phyloP scores from a whole-genome alignment of 2,888 invertebrate species.

The Caenorhabditis doughertyi region DNA sequence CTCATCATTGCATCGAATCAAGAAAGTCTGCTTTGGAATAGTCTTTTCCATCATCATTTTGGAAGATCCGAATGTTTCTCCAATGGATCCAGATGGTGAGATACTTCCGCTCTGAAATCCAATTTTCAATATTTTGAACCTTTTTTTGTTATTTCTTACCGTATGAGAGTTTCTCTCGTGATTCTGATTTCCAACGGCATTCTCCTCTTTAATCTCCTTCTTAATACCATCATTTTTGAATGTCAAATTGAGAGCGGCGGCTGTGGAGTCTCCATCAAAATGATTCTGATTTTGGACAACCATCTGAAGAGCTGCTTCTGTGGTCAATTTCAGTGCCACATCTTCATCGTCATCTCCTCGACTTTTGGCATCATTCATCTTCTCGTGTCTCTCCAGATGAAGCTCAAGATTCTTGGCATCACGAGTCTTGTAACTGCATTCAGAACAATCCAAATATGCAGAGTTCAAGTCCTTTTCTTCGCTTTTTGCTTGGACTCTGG shows the following conservation, averaged over 20 bases:
- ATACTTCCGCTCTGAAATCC: constrained; percentile 78
- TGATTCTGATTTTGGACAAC: constrained; percentile 69
- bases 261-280: constrained; percentile 41
- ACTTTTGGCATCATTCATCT: constrained; percentile 69
- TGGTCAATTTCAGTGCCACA: constrained; percentile 73
- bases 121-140: neutral
- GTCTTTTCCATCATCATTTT: constrained; percentile 62
- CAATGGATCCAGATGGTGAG: constrained; percentile 76
- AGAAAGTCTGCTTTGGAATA: constrained; percentile 73
- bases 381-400: constrained; percentile 73
- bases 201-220: constrained; percentile 67
- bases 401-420: constrained; percentile 72
- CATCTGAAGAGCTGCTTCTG: constrained; percentile 76
- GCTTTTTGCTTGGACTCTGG: neutral
- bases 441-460: constrained; percentile 57
- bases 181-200: constrained; percentile 49
- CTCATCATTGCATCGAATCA: constrained; percentile 70
- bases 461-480: constrained; percentile 38
- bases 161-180: constrained; percentile 79
- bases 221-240: constrained; percentile 58
- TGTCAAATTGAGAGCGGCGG: constrained; percentile 63
- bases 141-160: constrained; percentile 59
- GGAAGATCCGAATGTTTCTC: constrained; percentile 74
- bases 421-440: constrained; percentile 69
- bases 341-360: constrained; percentile 70